Evolutionary conservation across 2,113 vertebrate species (phyloP).

Genomic region (Lophius piscatorius): DNA sequence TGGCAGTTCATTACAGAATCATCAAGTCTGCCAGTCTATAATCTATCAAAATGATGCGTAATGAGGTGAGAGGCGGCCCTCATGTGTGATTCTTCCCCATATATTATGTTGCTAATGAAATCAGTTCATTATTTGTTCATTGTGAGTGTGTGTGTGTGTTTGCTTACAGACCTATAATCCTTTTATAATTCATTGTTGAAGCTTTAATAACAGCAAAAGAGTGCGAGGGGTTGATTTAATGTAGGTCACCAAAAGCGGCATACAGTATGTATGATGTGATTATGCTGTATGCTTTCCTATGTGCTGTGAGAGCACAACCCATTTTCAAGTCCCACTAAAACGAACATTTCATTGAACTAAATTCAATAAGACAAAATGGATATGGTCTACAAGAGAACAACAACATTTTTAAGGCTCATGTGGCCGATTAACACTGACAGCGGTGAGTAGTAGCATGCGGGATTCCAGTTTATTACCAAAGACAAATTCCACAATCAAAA

Average conservation of each 20-base stretch:
- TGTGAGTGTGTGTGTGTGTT: slow-evolving; percentile 1
- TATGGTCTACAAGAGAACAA: neutral
- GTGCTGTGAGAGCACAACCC: neutral
- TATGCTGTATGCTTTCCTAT: neutral
- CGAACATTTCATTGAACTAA: no score
- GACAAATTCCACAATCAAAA: slow-evolving; percentile 49
- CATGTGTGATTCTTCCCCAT: slow-evolving; percentile 36
- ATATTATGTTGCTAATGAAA: slow-evolving; percentile 48
- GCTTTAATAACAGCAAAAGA: slow-evolving; percentile 18
- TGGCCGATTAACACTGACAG: slow-evolving; percentile 32
- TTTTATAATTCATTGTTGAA: slow-evolving; percentile 2
- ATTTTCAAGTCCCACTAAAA: neutral
- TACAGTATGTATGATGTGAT: neutral
- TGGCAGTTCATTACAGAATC: slow-evolving; percentile 53
- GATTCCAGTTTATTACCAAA: slow-evolving; percentile 59
- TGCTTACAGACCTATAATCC: neutral
- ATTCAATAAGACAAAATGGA: no score
- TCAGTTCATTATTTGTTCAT: slow-evolving; percentile 46
- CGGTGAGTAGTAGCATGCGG: slow-evolving; percentile 31
- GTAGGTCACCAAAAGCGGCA: slow-evolving; percentile 13
- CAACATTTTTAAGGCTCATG: neutral
- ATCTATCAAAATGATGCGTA: slow-evolving; percentile 45
- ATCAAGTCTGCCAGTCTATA: slow-evolving; percentile 42
- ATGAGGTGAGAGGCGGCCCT: slow-evolving; percentile 43
- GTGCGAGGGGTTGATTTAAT: slow-evolving; percentile 8